Evolutionary conservation across 1,140 invertebrate genomes (phyloP), one percentile per base, ranked within the genome.

Genomic region (Lordiphosa stackelbergi): DNA sequence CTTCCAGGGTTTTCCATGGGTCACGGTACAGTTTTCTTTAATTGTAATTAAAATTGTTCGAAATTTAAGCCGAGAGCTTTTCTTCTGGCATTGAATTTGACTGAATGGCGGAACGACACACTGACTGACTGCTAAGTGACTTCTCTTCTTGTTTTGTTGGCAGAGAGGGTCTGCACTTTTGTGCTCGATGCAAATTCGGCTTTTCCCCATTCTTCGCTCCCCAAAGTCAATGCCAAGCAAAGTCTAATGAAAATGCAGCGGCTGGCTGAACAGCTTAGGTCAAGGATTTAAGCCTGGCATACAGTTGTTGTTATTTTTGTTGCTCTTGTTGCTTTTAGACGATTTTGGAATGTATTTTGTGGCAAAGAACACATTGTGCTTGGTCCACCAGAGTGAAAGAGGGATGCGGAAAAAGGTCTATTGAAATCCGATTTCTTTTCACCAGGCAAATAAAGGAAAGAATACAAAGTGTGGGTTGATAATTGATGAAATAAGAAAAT

Each of bases 301-400:
- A 22, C 31, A 45, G 24, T 13, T 54, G 13, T 54, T 45, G 40
- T 40, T 45, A 40, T 13, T 22, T 47, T 43, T 24, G 36, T 31
- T 55, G 46, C 40, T 57, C 42, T 52, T 42, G 64, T 37, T 46
- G 53, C 42, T 45, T 59, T 59, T 65, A 77, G 64, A 77, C 73
- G 65, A 73, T 77, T 79, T 81, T 71, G 74, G 71, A 57, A 71
- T 53, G 66, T 61, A 74, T 54, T 66, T 66, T 36, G 43, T 52
- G 51, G 36, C 51, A 49, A 31, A 12, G 28, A 38, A 35, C 57
- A 48, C 22, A 63, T 40, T 43, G 52, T 42, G 37, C 49, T 57
- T 51, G 57, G 64, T 56, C 48, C 48, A 16, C 35, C 31, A 43
- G 7, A 5, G 19, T 9, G 11, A 10, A 19, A 22, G 8, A 13